These are phyloP conservation scores for Lingula anatina DNA, from an alignment of 2,888 invertebrate genomes.

Conservation along the genomic window DNA sequence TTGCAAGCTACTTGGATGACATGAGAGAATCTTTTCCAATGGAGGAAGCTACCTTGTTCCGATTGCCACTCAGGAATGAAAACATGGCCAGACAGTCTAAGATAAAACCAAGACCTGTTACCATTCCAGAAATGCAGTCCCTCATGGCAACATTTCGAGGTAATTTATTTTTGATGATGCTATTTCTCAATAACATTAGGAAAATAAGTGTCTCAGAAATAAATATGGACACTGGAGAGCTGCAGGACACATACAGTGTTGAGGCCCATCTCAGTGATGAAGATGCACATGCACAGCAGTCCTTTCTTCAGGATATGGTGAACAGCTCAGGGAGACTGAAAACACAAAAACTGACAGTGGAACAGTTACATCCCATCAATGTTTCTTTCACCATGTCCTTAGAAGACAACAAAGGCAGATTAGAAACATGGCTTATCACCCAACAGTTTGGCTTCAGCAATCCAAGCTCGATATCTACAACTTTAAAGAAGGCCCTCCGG, in stretches of 20 bases:
- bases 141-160: constrained; percentile 22
- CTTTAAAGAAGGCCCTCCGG: not conserved
- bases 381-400: too few species aligned
- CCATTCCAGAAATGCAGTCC: constrained; percentile 10
- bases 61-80: constrained; percentile 34
- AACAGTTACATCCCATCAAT: not conserved
- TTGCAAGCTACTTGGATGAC: constrained; percentile 22
- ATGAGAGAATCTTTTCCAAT: not conserved
- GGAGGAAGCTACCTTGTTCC: constrained; percentile 41
- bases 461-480: not conserved
- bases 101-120: constrained; percentile 18
- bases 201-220: constrained; percentile 19
- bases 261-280: constrained; percentile 4
- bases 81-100: constrained; percentile 25
- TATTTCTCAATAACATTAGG: constrained; percentile 35
- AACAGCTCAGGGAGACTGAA: not conserved
- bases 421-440: constrained; percentile 24
- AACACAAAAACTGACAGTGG: not conserved
- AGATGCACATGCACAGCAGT: constrained; percentile 1
- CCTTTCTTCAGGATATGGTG: constrained; percentile 5
- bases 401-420: constrained; percentile 3
- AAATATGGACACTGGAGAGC: constrained; percentile 5
- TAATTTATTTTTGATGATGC: constrained; percentile 31
- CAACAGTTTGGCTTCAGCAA: constrained; percentile 24
- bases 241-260: constrained; percentile 12